Evolutionary conservation across 2,797 vertebrate genomes (phyloP).

Genomic region (Halcyon smyrnensis): DNA sequence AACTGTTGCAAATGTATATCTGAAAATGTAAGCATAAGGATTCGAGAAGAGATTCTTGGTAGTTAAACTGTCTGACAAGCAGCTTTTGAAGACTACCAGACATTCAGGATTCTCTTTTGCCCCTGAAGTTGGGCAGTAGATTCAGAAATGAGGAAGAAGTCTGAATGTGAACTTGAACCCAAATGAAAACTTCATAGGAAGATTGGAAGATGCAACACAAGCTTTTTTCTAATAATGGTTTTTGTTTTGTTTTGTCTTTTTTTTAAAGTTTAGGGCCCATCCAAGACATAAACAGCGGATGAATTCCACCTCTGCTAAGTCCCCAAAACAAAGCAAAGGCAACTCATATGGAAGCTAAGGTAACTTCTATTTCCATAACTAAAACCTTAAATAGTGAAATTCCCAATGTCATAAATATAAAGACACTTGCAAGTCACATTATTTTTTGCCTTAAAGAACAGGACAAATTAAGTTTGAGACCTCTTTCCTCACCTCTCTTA

Average conservation of each 20-base stretch:
- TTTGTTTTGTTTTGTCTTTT: background rate
- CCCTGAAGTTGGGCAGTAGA: background rate
- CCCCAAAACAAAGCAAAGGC: background rate
- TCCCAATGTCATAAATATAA: background rate
- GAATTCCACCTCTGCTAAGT: background rate
- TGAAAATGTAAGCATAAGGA: background rate
- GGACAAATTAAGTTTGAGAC: background rate
- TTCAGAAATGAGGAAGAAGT: background rate
- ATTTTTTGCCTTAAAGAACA: background rate
- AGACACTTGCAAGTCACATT: rapidly evolving
- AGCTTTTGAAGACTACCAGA: background rate
- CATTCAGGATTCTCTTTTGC: background rate
- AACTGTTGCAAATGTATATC: background rate
- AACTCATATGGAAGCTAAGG: background rate
- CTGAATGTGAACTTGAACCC: background rate
- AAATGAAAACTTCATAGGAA: background rate
- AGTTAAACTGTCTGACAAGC: background rate
- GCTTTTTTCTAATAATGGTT: background rate
- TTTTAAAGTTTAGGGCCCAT: background rate
- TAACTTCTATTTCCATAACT: background rate
- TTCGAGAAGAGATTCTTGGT: background rate
- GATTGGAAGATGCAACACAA: background rate
- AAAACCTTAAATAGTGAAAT: background rate
- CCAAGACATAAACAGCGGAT: background rate
- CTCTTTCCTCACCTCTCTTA: background rate